Conservation (phyloP, 2,888 invertebrate genomes). For the Plebejus argus region DNA sequence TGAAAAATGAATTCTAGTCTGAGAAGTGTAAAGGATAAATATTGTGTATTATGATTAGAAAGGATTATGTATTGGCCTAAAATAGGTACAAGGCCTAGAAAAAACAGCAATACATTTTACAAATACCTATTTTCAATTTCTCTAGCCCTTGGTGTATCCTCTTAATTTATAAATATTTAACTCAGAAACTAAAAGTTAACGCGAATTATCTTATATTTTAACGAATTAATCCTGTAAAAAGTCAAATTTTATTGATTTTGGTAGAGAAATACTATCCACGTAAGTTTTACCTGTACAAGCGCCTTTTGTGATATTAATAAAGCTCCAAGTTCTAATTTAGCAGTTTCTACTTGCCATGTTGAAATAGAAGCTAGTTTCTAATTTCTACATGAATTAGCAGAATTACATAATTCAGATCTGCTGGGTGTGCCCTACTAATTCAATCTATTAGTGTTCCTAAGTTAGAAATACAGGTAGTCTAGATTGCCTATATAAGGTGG, state of each 20-base stretch:
- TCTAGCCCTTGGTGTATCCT: too few species aligned
- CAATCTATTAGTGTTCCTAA: constrained; percentile 3
- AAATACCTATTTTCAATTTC: too few species aligned
- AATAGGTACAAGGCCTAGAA: too few species aligned
- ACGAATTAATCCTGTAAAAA: too few species aligned
- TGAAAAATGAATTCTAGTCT: background rate
- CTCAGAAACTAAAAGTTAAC: too few species aligned
- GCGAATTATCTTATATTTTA: too few species aligned
- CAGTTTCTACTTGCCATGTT: background rate
- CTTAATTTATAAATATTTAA: too few species aligned
- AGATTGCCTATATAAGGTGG: constrained; percentile 1
- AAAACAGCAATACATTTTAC: too few species aligned
- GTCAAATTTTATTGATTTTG: too few species aligned
- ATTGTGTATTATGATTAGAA: background rate
- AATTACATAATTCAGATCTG: background rate
- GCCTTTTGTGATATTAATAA: background rate
- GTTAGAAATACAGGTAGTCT: constrained; percentile 15
- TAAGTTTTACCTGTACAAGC: background rate
- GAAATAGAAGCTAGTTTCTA: background rate
- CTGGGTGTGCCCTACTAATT: constrained; percentile 3
- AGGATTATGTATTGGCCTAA: too few species aligned
- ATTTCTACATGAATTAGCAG: constrained; percentile 3
- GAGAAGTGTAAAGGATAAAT: background rate
- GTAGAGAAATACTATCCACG: background rate
- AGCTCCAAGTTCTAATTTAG: background rate